A percentile compares a stretch with the other conserved stretches of the same genome.
Evolutionary conservation across 2,113 vertebrate species (phyloP).

Genomic region (Dipodomys spectabilis): DNA sequence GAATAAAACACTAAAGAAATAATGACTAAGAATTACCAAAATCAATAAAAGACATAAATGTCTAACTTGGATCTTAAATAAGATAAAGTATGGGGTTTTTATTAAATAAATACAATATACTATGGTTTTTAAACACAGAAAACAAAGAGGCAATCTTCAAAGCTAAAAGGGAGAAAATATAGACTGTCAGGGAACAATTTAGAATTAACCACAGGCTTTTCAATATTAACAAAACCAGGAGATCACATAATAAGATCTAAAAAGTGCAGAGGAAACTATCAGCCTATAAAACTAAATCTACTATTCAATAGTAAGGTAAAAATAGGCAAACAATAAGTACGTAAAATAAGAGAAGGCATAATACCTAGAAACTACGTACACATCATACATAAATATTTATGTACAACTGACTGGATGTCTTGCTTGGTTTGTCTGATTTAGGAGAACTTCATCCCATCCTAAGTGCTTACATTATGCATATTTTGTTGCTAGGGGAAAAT

Average conservation of each 20-base stretch:
- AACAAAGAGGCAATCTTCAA: neutral
- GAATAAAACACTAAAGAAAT: neutral
- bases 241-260: neutral
- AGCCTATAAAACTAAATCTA: neutral
- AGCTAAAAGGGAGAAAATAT: constrained; percentile 31
- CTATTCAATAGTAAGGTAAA: neutral
- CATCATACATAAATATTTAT: neutral
- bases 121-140: constrained; percentile 10
- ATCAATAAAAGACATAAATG: constrained; percentile 2
- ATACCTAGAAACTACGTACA: neutral
- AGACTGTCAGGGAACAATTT: constrained; percentile 22
- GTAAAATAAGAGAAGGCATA: neutral
- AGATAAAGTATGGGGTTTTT: neutral
- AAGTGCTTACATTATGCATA: neutral
- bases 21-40: constrained; percentile 17
- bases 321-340: neutral
- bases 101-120: neutral
- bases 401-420: neutral
- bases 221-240: constrained; percentile 31
- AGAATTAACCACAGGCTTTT: constrained; percentile 26
- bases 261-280: neutral
- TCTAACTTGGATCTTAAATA: neutral
- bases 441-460: neutral
- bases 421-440: constrained; percentile 36
- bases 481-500: constrained; percentile 23